Percentiles rank a stretch among this genome's conserved stretches.
Evolutionary conservation across 2,888 invertebrate genomes (phyloP).

Genomic region (Tipula lateralis): DNA sequence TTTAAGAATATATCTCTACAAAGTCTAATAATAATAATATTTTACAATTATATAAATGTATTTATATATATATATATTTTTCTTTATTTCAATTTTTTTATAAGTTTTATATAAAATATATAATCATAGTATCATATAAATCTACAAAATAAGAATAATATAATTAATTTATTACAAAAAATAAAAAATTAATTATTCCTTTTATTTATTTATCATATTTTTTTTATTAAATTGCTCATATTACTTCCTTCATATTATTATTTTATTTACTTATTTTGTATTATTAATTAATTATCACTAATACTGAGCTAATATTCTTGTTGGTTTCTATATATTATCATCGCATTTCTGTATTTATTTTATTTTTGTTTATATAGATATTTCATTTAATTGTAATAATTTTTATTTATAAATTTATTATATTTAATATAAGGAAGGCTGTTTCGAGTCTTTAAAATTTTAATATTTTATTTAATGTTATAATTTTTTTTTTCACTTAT

Average conservation of each 20-base stretch:
- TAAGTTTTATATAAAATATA: conserved; percentile 15
- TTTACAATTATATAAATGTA: not conserved
- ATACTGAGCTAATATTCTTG: conserved; percentile 24
- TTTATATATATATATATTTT: not conserved
- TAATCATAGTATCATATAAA: not conserved
- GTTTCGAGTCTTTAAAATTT: conserved; percentile 12
- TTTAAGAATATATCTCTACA: too few species aligned
- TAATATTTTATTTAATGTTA: not conserved
- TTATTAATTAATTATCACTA: conserved; percentile 7
- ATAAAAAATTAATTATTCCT: not conserved
- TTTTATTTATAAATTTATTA: conserved; percentile 4
- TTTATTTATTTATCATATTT: not conserved
- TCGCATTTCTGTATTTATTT: not conserved
- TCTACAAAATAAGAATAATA: conserved; percentile 1
- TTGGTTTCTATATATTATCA: not conserved
- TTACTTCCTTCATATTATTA: not conserved
- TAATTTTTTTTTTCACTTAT: too few species aligned
- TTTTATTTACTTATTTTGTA: not conserved
- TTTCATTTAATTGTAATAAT: not conserved
- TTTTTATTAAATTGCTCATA: conserved; percentile 1
- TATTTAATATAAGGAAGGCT: conserved; percentile 26
- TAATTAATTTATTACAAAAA: not conserved
- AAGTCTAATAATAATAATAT: not conserved
- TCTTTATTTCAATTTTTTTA: not conserved
- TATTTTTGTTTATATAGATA: not conserved